These are phyloP conservation scores for Acrocera orbiculus DNA, from an alignment of 2,888 invertebrate species.

Conservation along the genomic window DNA sequence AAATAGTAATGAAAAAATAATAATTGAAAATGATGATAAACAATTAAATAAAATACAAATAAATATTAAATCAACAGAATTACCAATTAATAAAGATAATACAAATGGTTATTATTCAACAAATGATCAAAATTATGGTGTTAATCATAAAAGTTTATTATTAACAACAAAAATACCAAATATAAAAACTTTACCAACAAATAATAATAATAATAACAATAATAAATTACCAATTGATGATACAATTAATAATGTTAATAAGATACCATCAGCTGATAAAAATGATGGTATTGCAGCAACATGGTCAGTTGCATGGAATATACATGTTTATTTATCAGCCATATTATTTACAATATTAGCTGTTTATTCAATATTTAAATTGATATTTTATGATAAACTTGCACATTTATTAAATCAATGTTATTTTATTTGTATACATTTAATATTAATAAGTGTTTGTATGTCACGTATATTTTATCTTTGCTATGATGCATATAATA, in stretches of 20 bases:
- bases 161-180: constrained; percentile 14
- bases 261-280: constrained; percentile 13
- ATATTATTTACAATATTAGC: constrained; percentile 70
- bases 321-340: constrained; percentile 77
- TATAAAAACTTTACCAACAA: not conserved
- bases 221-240: too few species aligned
- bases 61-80: constrained; percentile 15
- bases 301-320: constrained; percentile 78
- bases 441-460: constrained; percentile 67
- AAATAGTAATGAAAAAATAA: constrained; percentile 7
- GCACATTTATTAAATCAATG: constrained; percentile 74
- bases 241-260: too few species aligned
- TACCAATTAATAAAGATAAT: constrained; percentile 16
- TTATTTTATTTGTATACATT: constrained; percentile 72
- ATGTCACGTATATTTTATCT: constrained; percentile 69
- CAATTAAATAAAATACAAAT: constrained; percentile 18
- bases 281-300: constrained; percentile 27
- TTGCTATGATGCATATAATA: constrained; percentile 83
- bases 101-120: constrained; percentile 30
- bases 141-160: constrained; percentile 28
- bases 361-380: constrained; percentile 68
- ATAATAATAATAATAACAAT: not conserved
- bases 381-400: constrained; percentile 69
- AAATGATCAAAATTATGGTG: constrained; percentile 39
- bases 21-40: constrained; percentile 8